A percentile compares a stretch with the other conserved stretches of the same genome.
Evolutionary conservation across 2,797 vertebrate genomes (phyloP).

Genomic region (Todus mexicanus): DNA sequence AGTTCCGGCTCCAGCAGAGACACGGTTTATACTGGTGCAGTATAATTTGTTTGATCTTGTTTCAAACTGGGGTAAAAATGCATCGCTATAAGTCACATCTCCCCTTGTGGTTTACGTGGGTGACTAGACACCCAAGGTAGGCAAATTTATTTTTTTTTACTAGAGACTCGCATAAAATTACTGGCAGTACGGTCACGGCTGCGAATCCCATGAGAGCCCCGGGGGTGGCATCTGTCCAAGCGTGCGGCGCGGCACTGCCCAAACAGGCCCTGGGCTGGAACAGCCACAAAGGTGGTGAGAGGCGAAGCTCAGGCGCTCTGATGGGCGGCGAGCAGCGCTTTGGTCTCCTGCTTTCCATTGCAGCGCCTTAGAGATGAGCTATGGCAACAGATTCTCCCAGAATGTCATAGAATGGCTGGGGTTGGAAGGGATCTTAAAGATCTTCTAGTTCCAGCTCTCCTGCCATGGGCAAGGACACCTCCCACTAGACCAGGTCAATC

Average conservation of each 20-base stretch:
- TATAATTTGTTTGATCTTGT: constrained; percentile 24
- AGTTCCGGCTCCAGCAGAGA: constrained; percentile 5
- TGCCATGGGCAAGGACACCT: too few relatives aligned
- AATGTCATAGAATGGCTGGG: too few relatives aligned
- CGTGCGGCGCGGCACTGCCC: neutral
- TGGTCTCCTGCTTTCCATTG: neutral
- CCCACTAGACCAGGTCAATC: too few relatives aligned
- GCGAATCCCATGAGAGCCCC: constrained; percentile 13
- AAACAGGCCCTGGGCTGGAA: neutral
- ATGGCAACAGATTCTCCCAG: neutral
- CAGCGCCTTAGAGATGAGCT: neutral
- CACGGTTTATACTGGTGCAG: neutral
- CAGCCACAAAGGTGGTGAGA: neutral
- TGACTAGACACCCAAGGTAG: constrained; percentile 36
- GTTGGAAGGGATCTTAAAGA: too few relatives aligned
- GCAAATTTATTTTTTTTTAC: constrained; percentile 35
- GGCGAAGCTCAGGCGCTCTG: neutral
- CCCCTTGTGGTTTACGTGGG: constrained; percentile 39
- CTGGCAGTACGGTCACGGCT: neutral
- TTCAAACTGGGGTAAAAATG: constrained; percentile 27
- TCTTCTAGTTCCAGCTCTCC: too few relatives aligned
- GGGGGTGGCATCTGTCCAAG: constrained; percentile 5
- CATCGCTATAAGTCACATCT: constrained; percentile 43
- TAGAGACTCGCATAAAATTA: neutral
- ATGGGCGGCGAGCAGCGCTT: too few relatives aligned